Evolutionary conservation across 2,888 invertebrate genomes (phyloP).

Genomic region (Thera obeliscata): DNA sequence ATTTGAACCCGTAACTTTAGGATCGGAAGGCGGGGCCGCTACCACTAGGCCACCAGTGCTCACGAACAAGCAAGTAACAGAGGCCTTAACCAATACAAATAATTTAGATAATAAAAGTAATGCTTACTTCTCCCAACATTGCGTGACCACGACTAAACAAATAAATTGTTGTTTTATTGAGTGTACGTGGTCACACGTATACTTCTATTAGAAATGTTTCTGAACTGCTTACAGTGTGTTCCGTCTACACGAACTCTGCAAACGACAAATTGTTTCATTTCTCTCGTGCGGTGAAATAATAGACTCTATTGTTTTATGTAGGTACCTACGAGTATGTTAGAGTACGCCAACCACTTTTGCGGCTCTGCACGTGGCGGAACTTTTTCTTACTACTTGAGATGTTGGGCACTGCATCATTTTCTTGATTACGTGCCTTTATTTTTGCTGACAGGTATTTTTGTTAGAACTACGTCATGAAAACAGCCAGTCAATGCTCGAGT

Average conservation of each 20-base stretch:
- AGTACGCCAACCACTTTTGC: constrained; percentile 31
- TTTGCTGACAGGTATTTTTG: neutral
- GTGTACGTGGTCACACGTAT: neutral
- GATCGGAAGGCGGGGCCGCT: too few relatives aligned
- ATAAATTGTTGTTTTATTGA: neutral
- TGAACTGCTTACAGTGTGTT: constrained; percentile 49
- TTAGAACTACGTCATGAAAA: neutral
- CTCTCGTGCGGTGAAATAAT: constrained; percentile 35
- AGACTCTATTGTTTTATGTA: constrained; percentile 40
- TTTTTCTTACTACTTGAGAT: constrained; percentile 21
- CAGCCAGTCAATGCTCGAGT: neutral
- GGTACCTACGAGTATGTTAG: constrained; percentile 11
- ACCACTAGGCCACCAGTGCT: too few relatives aligned
- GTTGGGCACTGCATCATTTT: constrained; percentile 14
- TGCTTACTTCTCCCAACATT: too few relatives aligned
- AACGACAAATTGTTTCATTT: constrained; percentile 55
- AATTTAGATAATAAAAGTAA: too few relatives aligned
- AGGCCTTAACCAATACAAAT: too few relatives aligned
- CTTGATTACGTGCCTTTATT: constrained; percentile 4
- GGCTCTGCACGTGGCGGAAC: constrained; percentile 22
- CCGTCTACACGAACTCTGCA: constrained; percentile 51
- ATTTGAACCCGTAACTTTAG: too few relatives aligned
- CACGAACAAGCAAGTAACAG: too few relatives aligned
- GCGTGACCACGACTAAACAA: neutral
- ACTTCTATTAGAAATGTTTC: constrained; percentile 8